Evolutionary conservation across 2,113 vertebrate genomes (phyloP), one percentile per base, ranked within the genome.

Genomic region (Mus spicilegus): DNA sequence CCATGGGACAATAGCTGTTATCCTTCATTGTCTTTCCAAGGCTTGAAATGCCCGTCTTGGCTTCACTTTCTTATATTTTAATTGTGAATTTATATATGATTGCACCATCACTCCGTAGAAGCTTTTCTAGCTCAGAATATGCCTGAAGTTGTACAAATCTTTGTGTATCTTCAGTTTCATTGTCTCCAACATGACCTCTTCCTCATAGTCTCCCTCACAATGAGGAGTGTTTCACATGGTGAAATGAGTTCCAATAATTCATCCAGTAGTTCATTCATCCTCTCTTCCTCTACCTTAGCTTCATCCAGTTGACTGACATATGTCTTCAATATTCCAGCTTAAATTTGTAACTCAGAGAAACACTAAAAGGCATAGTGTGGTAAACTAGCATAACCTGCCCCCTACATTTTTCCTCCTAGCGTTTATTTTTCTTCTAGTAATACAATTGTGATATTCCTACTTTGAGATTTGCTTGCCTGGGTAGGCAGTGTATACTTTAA

Each of bases 211-310:
- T 54, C 22, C 9, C 17, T 39, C 56, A 51, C 26, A 67, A 11
- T 61, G 81, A 58, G 46, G 63, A 65, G 36, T 82, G 36, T 77
- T 87, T 78, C 39, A n/a, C 58, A 81, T 87, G 26, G 84, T 28
- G 6, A 36, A 82, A 72, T 33, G 58, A 73, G 2, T 61, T 67
- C 39, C 42, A 82, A 30, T 86, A 84, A 78, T 63, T 61, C 78
- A 76, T 72, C 42, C 84, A 84, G 33, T 67, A 5, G n/a, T 93
- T 84, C 26, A 13, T 7, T 56, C 58, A 1, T 22, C 10, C 36
- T 89, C 91, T 87, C 77, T 76, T 86, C 14, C 11, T 91, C n/a
- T 82, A 75, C 28, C n/a, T 87, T 82, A 65, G 82, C 8, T 46
- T 91, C 2, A 72, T 2, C 26, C 65, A 42, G 58, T 65, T 94